Evolutionary conservation across 2,797 vertebrate genomes (phyloP).

Genomic region (Cyclopterus lumpus): DNA sequence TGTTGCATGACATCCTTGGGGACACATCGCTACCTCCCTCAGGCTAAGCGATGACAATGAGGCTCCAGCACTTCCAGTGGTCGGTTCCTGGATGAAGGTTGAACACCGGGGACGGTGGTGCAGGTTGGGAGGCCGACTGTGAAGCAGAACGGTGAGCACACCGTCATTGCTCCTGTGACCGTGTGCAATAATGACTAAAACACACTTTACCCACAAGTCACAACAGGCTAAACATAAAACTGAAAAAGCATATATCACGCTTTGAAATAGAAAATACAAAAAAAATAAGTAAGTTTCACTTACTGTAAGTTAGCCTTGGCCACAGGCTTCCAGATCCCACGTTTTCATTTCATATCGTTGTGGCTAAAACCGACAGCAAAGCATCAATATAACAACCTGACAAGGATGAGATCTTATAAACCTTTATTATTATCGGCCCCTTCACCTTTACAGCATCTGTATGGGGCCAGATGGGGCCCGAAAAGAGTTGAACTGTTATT

Average conservation of each 20-base stretch:
- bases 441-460: neutral
- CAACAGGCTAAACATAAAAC: too few species aligned
- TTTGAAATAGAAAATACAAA: too few species aligned
- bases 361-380: neutral
- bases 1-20: neutral
- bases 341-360: too few species aligned
- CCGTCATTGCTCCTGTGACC: neutral
- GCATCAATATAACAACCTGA: neutral
- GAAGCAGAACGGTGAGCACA: neutral
- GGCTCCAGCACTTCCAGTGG: neutral
- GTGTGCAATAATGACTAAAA: neutral
- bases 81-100: constrained; percentile 5
- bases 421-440: neutral
- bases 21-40: neutral
- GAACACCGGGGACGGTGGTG: neutral
- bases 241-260: too few species aligned
- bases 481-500: constrained; percentile 19
- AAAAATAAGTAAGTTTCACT: too few species aligned
- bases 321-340: too few species aligned
- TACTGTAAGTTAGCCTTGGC: too few species aligned
- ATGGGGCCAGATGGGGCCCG: neutral
- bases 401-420: neutral
- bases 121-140: neutral
- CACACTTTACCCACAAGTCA: too few species aligned
- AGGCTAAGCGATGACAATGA: neutral